phyloP scores from a whole-genome alignment of 2,888 invertebrate species.

The Amiota communis region DNA sequence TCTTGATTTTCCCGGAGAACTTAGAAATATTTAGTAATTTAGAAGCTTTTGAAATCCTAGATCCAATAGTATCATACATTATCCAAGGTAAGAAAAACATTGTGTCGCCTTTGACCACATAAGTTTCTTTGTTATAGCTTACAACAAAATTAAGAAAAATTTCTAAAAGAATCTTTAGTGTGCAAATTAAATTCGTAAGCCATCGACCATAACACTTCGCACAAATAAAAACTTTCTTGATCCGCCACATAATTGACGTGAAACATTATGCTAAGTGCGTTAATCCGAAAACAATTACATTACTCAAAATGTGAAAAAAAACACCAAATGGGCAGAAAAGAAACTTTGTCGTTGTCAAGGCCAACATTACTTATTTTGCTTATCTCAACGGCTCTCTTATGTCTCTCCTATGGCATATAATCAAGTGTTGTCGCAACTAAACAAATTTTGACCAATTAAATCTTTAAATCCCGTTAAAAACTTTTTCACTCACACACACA shows the following conservation, averaged over 20 bases:
- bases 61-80: too few species aligned
- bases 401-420: slow-evolving; percentile 43
- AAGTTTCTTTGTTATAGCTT: too few species aligned
- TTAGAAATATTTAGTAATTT: too few species aligned
- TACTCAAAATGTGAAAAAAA: slow-evolving; percentile 39
- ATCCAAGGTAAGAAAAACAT: too few species aligned
- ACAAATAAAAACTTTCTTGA: slow-evolving; percentile 3
- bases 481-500: slow-evolving; percentile 38
- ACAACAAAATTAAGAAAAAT: too few species aligned
- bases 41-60: too few species aligned
- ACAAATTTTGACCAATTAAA: slow-evolving; percentile 63
- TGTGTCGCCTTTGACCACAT: too few species aligned
- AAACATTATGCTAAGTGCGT: slow-evolving; percentile 40
- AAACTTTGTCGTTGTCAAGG: background rate
- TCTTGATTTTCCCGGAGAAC: too few species aligned
- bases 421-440: slow-evolving; percentile 37
- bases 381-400: too few species aligned
- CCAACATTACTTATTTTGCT: too few species aligned
- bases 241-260: slow-evolving; percentile 21
- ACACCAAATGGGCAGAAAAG: background rate
- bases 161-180: background rate
- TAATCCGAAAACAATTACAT: slow-evolving; percentile 59
- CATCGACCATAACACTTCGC: background rate
- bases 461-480: slow-evolving; percentile 66
- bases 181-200: background rate